Evolutionary conservation across 1,140 invertebrate genomes (phyloP), one percentile per base, ranked within the genome.

Genomic region (Halesus radiatus): DNA sequence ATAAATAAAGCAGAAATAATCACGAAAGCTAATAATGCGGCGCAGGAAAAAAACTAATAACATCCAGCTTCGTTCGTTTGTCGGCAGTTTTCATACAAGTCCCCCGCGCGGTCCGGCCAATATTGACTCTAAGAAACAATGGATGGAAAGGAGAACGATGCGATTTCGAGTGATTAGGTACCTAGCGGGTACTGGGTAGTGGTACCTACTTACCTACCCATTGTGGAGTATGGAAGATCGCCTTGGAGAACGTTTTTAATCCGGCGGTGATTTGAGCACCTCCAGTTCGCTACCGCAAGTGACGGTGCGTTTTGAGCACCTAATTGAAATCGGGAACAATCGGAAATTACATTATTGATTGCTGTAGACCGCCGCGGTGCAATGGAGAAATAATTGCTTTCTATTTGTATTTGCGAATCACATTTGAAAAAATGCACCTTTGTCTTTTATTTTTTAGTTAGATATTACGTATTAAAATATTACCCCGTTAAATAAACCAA

Each of bases 191-290:
- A 16, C n/a, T 53, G 50, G 29, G 2, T 29, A 29, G 26, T 29
- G 62, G 26, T 68, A 68, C 54, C 10, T 64, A 64, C 23, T 23
- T 64, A 32, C 32, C 32, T 32, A 32, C 32, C 3, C 32, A 32
- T 32, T 32, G 32, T 32, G 7, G 7, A 6, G 7, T 7, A 54
- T 50, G 37, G 8, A 50, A 56, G 62, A 79, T 60, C 53, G 58
- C 78, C 80, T 77, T 82, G 78, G n/a, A n/a, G n/a, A 82, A 82
- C 78, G 80, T 82, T 82, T 82, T 82, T 66, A 78, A 74, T 78
- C 66, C 58, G 50, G 1, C 15, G 22, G 26, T 60, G 74, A 60
- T 60, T 50, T 53, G 52, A 58, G 54, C 23, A 74, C 52, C 72
- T 53, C 53, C 8, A 50, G n/a, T 54, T 4, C 20, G 62, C 62